A percentile compares a stretch with the other conserved stretches of the same genome.
Conservation (phyloP, 2,888 invertebrate species). For the Pyrocoelia pectoralis region DNA sequence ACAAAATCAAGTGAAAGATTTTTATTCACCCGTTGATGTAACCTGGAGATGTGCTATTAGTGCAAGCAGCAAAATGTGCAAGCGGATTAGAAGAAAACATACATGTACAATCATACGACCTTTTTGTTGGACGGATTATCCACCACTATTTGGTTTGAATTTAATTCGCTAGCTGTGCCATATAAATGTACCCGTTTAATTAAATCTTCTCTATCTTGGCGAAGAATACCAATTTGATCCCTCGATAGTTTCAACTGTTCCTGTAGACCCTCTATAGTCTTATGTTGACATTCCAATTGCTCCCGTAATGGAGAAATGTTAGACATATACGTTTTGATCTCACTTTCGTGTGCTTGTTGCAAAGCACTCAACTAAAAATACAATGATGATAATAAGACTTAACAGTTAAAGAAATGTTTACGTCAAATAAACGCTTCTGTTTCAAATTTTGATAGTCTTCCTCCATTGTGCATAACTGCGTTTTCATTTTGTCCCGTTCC, state of each 20-base stretch:
- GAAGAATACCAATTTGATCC: conserved; percentile 63
- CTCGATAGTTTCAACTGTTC: conserved; percentile 54
- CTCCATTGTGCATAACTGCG: conserved; percentile 65
- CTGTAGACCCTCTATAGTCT: conserved; percentile 62
- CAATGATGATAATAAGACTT: background rate
- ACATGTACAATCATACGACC: conserved; percentile 23
- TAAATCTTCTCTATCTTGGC: conserved; percentile 65
- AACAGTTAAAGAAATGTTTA: conserved; percentile 64
- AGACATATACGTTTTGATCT: conserved; percentile 71
- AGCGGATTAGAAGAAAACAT: conserved; percentile 13
- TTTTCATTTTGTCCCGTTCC: conserved; percentile 71
- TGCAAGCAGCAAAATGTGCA: background rate
- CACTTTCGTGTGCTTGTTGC: conserved; percentile 76
- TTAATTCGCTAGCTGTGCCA: background rate
- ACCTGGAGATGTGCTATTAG: background rate
- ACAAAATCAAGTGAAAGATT: no score
- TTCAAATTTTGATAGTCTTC: conserved; percentile 79
- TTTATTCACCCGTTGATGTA: no score
- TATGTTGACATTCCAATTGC: conserved; percentile 67
- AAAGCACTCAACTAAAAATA: conserved; percentile 74
- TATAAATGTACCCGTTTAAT: conserved; percentile 54
- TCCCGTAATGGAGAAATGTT: conserved; percentile 67
- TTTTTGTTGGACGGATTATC: conserved; percentile 19
- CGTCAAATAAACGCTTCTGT: conserved; percentile 81
- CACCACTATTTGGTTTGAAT: conserved; percentile 12